Evolutionary conservation across 1,140 invertebrate species (phyloP), one percentile per base, ranked within the genome.

Genomic region (Lethrus apterus): DNA sequence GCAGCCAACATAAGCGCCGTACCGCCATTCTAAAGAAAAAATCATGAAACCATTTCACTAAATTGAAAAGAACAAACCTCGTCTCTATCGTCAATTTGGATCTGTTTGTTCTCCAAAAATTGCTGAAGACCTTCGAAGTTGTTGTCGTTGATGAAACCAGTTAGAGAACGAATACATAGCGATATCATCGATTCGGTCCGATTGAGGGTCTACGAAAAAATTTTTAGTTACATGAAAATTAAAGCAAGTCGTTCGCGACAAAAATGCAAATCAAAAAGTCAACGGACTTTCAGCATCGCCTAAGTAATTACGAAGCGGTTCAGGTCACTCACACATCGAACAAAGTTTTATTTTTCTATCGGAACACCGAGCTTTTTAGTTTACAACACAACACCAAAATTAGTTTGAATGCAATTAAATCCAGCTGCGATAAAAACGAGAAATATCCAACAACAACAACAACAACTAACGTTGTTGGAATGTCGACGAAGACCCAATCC

Each of bases 1-100:
- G 87, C 80, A 14, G 92, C 91, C 52, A 87, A 74, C 79, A 95
- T 93, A 59, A 97, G 81, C 33, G 88, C 86, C 29, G 92, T 95
- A 44, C 84, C 83, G 43, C 89, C 89, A 79, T 92, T 92, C 88
- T 94, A 64, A 41, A 44, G 49, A 17, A 46, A 14, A 49, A 43
- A 1, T 4, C 8, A 7, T 36, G 30, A 31, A 19, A 36, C 13
- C 41, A 17, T 3, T 2, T 29, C 15, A 32, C 4, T 0, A 31
- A 8, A 23, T n/a, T 19, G 4, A 9, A 24, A 43, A 44, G 20
- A 46, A 65, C 62, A 71, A 70, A 93, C 89, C 72, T 93, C 89
- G 74, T 95, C 90, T 59, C 80, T 78, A 68, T 95, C 93, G 65
- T 96, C 91, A 51, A 94, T 74, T 55, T 79, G 77, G 46, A 86